Base-by-base conservation (phyloP, 2,797 vertebrate species). In the Atherinosoma microstoma region DNA sequence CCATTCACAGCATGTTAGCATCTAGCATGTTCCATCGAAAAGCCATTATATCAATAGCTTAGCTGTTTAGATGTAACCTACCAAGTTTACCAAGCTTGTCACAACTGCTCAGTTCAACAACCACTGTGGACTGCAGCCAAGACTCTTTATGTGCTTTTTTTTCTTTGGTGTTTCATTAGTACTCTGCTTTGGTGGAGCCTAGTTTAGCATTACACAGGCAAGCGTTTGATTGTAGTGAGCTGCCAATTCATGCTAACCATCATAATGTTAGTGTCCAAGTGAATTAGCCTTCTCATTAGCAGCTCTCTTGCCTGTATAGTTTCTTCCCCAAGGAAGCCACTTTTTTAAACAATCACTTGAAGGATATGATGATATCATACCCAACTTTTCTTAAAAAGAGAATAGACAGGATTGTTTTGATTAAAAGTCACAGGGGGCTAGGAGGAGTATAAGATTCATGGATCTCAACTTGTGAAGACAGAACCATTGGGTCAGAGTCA, bases 211-310 rank as follows among this genome's bases (percentile, higher is more conserved):
- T 82, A 79, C 67, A 58, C 85, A 89, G 83, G 61, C 68, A 60
- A 78, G 29, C 35, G 49, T 82, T 87, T 63, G 82, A 76, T 71
- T 74, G 63, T 32, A 61, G 49, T 63, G 57, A 75, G 80, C 78
- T 87, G 81, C 82, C 84, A 89, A 77, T 61, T 72, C 84, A 65
- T 82, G 79, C 86, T 84, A 84, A 87, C 84, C 66, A 75, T 88
- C 68, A 84, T 87, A 80, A 80, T 86, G 88, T 83, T 84, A 70
- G 67, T 91, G 91, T 93, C 89, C 85, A 69, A 86, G 76, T 89
- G 82, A 88, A 89, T 92, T 91, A 91, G 75, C 77, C 68, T 83
- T 84, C 84, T 80, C 82, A 81, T 87, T 92, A 87, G 76, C 84
- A 89, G 85, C 70, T 45, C 83, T 71, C 72, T 77, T 70, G 85